phyloP scores from a whole-genome alignment of 2,888 invertebrate species.

The Hofmannophila pseudospretella region DNA sequence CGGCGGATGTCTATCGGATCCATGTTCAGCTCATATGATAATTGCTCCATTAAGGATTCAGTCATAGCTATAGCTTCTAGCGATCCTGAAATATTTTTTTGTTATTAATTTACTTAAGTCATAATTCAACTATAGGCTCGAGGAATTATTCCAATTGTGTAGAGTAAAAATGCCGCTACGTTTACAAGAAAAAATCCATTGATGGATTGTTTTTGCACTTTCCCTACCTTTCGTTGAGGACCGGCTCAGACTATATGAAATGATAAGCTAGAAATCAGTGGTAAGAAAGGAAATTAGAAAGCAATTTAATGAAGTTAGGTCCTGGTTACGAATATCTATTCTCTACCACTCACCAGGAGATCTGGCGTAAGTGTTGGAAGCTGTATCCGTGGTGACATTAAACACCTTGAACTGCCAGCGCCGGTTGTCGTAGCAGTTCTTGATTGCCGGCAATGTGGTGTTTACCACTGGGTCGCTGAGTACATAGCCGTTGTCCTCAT shows the following conservation, averaged over 20 bases:
- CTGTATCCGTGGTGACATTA: conserved; percentile 79
- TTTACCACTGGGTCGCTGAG: conserved; percentile 70
- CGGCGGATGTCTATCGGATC: conserved; percentile 76
- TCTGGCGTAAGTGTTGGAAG: conserved; percentile 80
- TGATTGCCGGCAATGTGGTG: conserved; percentile 42
- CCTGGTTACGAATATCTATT: too few species aligned
- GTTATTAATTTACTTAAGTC: too few species aligned
- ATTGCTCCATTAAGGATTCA: conserved; percentile 82
- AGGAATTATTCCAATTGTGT: too few species aligned
- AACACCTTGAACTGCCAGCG: conserved; percentile 52
- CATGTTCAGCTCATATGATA: conserved; percentile 70
- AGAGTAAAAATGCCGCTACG: too few species aligned
- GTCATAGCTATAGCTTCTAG: conserved; percentile 80
- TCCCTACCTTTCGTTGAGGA: too few species aligned
- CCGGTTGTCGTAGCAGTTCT: conserved; percentile 80
- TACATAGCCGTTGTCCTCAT: conserved; percentile 73
- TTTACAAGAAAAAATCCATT: too few species aligned
- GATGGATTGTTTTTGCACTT: too few species aligned
- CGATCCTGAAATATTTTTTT: conserved; percentile 58
- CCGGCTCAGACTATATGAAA: too few species aligned
- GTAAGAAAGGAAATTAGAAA: too few species aligned
- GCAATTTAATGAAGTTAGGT: too few species aligned
- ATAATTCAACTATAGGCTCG: too few species aligned
- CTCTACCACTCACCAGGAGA: conserved; percentile 83
- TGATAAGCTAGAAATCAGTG: too few species aligned